Evolutionary conservation across 1,140 invertebrate genomes (phyloP).

Genomic region (Hyphantria cunea): DNA sequence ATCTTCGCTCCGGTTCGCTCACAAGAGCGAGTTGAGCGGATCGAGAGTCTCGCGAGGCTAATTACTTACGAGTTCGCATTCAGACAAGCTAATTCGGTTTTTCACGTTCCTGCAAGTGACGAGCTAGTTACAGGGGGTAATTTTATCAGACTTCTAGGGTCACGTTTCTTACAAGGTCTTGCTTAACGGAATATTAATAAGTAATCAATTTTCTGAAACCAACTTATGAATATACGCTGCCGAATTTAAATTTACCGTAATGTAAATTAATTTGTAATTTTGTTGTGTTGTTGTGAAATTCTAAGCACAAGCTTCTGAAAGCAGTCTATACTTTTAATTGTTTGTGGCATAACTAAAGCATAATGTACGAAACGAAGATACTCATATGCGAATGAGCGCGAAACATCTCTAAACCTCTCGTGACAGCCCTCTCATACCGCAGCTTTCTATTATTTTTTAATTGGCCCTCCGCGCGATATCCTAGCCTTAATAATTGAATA

Average conservation of each 20-base stretch:
- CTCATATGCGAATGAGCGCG: slow-evolving; percentile 58
- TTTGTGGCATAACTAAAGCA: too few species aligned
- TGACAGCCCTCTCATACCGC: slow-evolving; percentile 61
- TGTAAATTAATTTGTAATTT: too few species aligned
- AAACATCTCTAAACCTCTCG: slow-evolving; percentile 68
- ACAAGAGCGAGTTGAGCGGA: slow-evolving; percentile 60
- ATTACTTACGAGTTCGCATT: slow-evolving; percentile 79
- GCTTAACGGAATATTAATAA: too few species aligned
- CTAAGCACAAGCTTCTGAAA: too few species aligned
- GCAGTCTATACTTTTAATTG: too few species aligned
- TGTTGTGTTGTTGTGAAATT: too few species aligned
- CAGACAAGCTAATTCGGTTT: slow-evolving; percentile 76
- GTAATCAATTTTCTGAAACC: too few species aligned
- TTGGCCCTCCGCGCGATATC: slow-evolving; percentile 71
- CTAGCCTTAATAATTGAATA: slow-evolving; percentile 77
- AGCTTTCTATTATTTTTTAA: slow-evolving; percentile 76
- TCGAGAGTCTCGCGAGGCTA: slow-evolving; percentile 77
- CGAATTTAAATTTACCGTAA: too few species aligned
- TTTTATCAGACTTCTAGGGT: slow-evolving; percentile 25
- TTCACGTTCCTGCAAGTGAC: slow-evolving; percentile 67
- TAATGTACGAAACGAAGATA: slow-evolving; percentile 48
- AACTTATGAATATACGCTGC: slow-evolving; percentile 1
- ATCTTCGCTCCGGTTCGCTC: slow-evolving; percentile 73
- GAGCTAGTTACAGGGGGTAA: slow-evolving; percentile 30
- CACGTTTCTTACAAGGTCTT: slow-evolving; percentile 6